Evolutionary conservation across 2,113 vertebrate species (phyloP), one percentile per base, ranked within the genome.

Genomic region (Tragelaphus strepsiceros): DNA sequence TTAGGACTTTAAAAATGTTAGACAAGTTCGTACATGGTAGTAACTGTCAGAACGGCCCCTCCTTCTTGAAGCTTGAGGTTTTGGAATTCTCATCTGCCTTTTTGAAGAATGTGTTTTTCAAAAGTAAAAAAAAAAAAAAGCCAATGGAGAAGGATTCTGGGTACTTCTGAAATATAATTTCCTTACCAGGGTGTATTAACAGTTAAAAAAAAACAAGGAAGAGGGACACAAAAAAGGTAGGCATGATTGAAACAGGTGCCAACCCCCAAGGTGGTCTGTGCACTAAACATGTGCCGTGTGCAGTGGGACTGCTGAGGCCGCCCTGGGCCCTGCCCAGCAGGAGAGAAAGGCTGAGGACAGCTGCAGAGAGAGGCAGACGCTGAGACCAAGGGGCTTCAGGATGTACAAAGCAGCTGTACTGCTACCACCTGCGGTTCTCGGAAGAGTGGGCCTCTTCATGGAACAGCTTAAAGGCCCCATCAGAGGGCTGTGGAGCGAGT

Each of bases 21-120:
- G 90, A 74, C 98, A 97, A 96, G 98, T 97, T 97, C 7, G 10
- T 87, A 96, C 97, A 96, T 94, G 95, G 91, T 91, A 87, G 80
- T 62, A 92, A 88, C 26, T 96, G 91, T 97, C 96, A 97, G 97
- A 81, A 62, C 56, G 94, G 89, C 94, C 96, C 74, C 96, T 96
- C 97, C 97, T 96, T 93, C 83, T 67, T 91, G 71, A 96, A 97
- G 84, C 64, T 90, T 92, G 93, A 92, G 64, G 90, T 92, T 91
- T 96, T 71, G 46, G 93, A 96, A 96, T 96, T 97, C 93, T 81
- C 49, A 80, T 93, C 43, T 94, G 71, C 67, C 90, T 97, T 95
- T 86, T 86, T 80, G 82, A 81, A 74, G 32, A 86, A 85, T 46
- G 56, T 83, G 61, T 61, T 88, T 54, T 92, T 90, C 88, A 54